Conservation (phyloP, 1,140 invertebrate species). For the Aleiodes sp. region DNA sequence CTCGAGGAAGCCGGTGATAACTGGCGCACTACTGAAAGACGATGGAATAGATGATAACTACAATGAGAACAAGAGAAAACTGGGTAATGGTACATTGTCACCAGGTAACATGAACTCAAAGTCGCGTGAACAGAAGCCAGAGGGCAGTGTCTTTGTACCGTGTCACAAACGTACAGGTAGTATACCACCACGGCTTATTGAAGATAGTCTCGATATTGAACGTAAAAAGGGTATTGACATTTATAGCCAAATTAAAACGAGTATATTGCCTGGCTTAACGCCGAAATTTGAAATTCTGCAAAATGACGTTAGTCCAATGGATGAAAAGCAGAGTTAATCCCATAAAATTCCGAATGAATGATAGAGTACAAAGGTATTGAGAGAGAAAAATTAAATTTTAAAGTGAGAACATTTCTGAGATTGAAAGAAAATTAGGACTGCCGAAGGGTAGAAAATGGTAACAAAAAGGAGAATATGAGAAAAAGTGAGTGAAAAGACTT, state of each 20-base stretch:
- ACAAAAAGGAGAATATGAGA: no score
- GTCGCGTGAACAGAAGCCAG: slow-evolving; percentile 41
- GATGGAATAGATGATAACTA: slow-evolving; percentile 65
- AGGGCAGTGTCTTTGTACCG: slow-evolving; percentile 53
- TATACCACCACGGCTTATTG: slow-evolving; percentile 59
- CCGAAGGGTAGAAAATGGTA: no score
- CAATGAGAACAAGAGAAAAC: slow-evolving; percentile 60
- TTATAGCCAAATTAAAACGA: slow-evolving; percentile 63
- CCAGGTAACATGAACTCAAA: slow-evolving; percentile 48
- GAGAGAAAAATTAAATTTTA: background rate
- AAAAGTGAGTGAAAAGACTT: background rate
- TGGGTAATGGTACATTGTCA: slow-evolving; percentile 59
- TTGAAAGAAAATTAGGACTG: background rate
- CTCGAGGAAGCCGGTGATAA: slow-evolving; percentile 73
- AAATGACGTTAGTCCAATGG: slow-evolving; percentile 64
- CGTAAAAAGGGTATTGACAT: slow-evolving; percentile 60
- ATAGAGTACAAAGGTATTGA: slow-evolving; percentile 6
- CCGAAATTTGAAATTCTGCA: slow-evolving; percentile 62
- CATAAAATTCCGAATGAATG: background rate
- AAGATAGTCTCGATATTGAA: slow-evolving; percentile 55
- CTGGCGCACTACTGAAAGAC: slow-evolving; percentile 73
- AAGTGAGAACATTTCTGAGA: slow-evolving; percentile 29
- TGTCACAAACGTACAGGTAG: slow-evolving; percentile 58
- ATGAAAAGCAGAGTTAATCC: slow-evolving; percentile 64
- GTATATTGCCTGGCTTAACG: slow-evolving; percentile 56